Evolutionary conservation across 2,797 vertebrate genomes (phyloP), one percentile per base, ranked within the genome.

Genomic region (Bufotes viridis): DNA sequence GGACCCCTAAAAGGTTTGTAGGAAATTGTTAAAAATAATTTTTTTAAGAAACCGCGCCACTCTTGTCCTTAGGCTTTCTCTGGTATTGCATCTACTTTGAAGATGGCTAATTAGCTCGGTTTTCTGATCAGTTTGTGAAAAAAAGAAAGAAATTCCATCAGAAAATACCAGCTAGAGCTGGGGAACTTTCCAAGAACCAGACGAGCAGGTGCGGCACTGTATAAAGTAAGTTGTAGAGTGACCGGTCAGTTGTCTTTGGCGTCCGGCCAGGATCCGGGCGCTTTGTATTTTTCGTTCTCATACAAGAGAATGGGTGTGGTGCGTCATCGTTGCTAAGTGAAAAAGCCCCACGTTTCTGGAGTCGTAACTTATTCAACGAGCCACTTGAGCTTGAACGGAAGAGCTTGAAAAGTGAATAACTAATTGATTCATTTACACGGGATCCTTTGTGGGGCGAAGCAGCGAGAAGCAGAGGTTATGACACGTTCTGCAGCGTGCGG

Each of bases 291-390:
- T 67, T 92, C 86, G 49, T 0, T 0, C 82, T 65, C 61, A 81
- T 88, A 93, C 89, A 91, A 92, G 91, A 91, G 91, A 91, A 83
- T 92, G 92, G 93, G 93, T 92, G 91, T 91, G 88, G 91, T 91
- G 91, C 88, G 90, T 90, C 61, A 87, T 90, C 88, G 90, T 91
- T 88, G 90, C 90, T 57, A 85, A 88, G 90, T 90, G 90, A 91
- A 0, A 90, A 91, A 90, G 88, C 78, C 69, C 84, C 81, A 87
- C 72, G 67, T 91, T 88, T 91, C 87, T 91, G 88, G 92, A 92
- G 90, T 92, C 65, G 26, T 29, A 82, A 87, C 65, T 75, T 76
- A 76, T 63, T 82, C 81, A 61, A 69, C 81, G 9, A 67, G 49
- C 72, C 49, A 67, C 61, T 87, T 65, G 61, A 80, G 85, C 26